These are phyloP conservation scores for Felis chaus DNA, from an alignment of 2,113 vertebrate species.

Conservation along the genomic window DNA sequence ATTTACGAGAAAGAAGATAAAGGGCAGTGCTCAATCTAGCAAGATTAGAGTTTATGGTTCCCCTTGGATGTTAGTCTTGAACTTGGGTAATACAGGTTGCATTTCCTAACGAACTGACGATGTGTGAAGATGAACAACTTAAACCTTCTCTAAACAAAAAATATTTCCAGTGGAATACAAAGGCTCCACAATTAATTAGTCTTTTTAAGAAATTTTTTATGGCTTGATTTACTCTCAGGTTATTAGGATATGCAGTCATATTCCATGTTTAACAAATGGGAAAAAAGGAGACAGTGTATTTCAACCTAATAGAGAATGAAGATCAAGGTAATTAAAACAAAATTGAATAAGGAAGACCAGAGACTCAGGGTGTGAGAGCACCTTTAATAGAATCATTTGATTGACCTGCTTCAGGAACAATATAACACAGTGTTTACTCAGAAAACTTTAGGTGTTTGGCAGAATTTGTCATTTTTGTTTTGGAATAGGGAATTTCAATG, in stretches of 20 bases:
- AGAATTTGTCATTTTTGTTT: neutral
- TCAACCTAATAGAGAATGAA: neutral
- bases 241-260: neutral
- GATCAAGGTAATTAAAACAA: neutral
- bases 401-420: neutral
- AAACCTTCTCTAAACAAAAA: neutral
- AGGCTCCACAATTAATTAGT: neutral
- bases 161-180: neutral
- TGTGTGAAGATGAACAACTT: neutral
- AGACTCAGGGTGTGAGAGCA: neutral
- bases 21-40: slow-evolving; percentile 10
- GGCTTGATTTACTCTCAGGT: neutral
- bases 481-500: neutral
- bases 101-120: neutral
- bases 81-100: neutral
- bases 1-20: slow-evolving; percentile 64
- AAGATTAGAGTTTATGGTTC: slow-evolving; percentile 41
- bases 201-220: neutral
- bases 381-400: neutral
- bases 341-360: neutral
- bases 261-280: neutral
- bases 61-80: slow-evolving; percentile 34
- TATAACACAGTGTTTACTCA: neutral
- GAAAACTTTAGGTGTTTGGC: neutral
- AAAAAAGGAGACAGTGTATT: neutral